A percentile compares a stretch with the other conserved stretches of the same genome.
These are phyloP conservation scores for Tiliqua scincoides DNA, from an alignment of 2,113 vertebrate genomes.

Conservation along the genomic window DNA sequence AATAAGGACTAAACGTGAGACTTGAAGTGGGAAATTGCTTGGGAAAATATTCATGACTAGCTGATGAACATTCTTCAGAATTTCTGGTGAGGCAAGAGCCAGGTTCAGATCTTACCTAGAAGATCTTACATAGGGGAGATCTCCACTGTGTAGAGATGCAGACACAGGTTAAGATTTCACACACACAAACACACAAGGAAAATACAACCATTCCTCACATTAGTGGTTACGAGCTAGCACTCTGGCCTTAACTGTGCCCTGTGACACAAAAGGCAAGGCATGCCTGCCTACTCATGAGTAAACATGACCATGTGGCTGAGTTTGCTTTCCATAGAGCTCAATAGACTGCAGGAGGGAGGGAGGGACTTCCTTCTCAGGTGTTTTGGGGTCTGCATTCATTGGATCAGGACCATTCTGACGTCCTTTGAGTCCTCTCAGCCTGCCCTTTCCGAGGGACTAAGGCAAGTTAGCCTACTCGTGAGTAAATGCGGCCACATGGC, in stretches of 20 bases:
- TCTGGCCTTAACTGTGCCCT: not conserved
- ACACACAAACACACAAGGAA: not conserved
- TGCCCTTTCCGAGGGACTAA: no score
- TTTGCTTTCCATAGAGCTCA: no score
- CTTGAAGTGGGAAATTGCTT: not conserved
- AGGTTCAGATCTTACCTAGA: not conserved
- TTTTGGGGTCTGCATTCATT: no score
- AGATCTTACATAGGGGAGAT: not conserved
- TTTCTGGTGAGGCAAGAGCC: not conserved
- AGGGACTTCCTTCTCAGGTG: no score
- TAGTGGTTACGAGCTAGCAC: not conserved
- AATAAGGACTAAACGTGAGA: not conserved
- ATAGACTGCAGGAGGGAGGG: no score
- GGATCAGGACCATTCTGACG: no score
- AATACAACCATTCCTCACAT: not conserved
- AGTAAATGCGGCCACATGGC: no score
- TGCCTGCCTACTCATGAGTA: no score
- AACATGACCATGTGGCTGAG: no score
- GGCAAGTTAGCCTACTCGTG: no score
- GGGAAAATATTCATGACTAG: rapidly evolving
- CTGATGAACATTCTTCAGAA: rapidly evolving
- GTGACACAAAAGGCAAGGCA: not conserved
- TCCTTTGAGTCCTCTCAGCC: no score
- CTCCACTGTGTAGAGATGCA: not conserved
- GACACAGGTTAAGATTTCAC: not conserved